Evolutionary conservation across 2,113 vertebrate species (phyloP), one percentile per base, ranked within the genome.

Genomic region (Elanoides forficatus): DNA sequence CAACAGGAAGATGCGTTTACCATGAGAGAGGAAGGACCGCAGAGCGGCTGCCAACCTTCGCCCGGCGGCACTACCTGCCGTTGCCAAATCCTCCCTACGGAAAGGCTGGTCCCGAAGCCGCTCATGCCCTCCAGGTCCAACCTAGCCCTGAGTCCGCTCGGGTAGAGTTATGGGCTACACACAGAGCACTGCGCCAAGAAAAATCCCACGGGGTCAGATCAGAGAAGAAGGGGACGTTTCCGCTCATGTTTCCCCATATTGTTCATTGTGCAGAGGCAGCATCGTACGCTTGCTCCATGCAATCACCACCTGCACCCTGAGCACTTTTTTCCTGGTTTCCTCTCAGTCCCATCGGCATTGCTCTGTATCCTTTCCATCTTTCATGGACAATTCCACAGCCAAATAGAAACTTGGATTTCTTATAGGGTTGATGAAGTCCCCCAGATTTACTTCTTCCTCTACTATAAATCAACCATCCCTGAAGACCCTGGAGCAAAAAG

Each of bases 271-370:
- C 23, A 62, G n/a, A 78, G 50, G 29, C 25, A 73, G 9, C n/a
- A 20, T n/a, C 1, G 0, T 76, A 56, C 0, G 0, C 36, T 38
- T 48, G 29, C 32, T 72, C 81, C 29, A 15, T 48, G 30, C 48
- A 66, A 23, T 65, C 62, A 55, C 38, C 58, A 90, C 8, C 22
- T 62, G 21, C 10, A 27, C 7, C 16, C 34, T 43, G 10, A 85
- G n/a, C 4, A 26, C 1, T 5, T 70, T 90, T 81, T 66, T n/a
- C 47, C 20, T 60, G 62, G 21, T 48, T 80, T 92, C 48, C 3
- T 81, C 66, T 86, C 29, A 30, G 23, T 47, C 30, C 40, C 20
- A n/a, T 63, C 2, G 3, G 18, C 55, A 36, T 27, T 78, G 10
- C 7, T 53, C 7, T 86, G 7, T 66, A 32, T 53, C 26, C n/a